Base-by-base conservation (phyloP, 2,888 invertebrate species). In the Synergus gifuensis region DNA sequence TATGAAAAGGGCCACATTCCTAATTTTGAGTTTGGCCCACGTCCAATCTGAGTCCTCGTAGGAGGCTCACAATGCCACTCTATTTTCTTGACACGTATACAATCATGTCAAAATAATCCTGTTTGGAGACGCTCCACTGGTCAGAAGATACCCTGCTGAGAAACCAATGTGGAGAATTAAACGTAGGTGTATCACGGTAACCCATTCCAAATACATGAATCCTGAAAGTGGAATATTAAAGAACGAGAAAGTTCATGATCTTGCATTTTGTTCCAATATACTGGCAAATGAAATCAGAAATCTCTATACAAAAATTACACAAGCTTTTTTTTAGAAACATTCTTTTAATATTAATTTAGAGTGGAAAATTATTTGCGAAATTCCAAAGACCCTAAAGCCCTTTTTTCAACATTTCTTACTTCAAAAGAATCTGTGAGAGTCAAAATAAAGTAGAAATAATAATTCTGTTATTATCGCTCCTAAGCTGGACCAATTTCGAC, bases 21-120 rank as follows among this genome's bases (percentile, higher is more conserved):
- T 89, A 89, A 90, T 91, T 90, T 89, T 88, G 85, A 83, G 83
- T 85, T 79, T 83, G 82, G 85, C 86, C 85, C 81, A 82, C 81
- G 85, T 84, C 83, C 83, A 84, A 87, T 83, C 83, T 82, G 76
- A 83, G 77, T 80, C 79, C 64, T 79, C 73, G 78, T 78, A 73
- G 79, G 46, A 66, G 78, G 78, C 83, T 77, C 78, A 91, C 90
- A 91, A 91, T 90, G 88, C 89, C 86, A 88, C 89, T 90, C 90
- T 88, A 90, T 91, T 91, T 90, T 88, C 87, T 89, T 91, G 91
- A 91, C 91, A 89, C 90, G 90, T 90, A 86, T 86, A 91, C 90
- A 91, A 91, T 83, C 91, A 87, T 87, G 88, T 89, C 90, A 88
- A 87, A 87, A 85, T 91, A 91, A 91, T 91, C 91, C 90, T 88